Base-by-base conservation (phyloP, 2,888 invertebrate genomes). In the Dioctria linearis region DNA sequence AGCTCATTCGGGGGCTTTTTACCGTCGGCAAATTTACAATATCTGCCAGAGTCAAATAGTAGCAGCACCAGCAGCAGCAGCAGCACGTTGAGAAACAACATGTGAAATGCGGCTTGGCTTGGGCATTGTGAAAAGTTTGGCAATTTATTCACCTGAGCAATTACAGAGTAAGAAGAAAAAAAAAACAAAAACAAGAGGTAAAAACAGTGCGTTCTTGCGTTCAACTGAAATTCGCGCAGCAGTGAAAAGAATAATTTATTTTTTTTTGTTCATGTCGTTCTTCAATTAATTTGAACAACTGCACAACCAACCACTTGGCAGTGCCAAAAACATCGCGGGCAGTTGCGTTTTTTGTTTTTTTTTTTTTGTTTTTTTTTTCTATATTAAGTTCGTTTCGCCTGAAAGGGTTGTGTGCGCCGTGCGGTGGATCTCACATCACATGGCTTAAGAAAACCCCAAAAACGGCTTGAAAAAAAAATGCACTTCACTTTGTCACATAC, bases 131-230 rank as follows among this genome's bases (percentile, higher is more conserved):
- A 71, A 59, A 59, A 54, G 25, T 75, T 75, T 46, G 59, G 75
- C 61, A 75, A 59, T 75, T 75, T 75, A 75, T 75, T 61, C 75
- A 75, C 75, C 75, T 75, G 75, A 61, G 59, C 57, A 59, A 59
- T 75, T 57, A 57, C 25, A 73, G 3, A 11, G 6, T 3, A 61
- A 75, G n/a, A 75, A 42, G 25, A 46, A 59, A 61, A 13, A 59
- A 73, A 59, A 59, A 71, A 71, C 49, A 25, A 25, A 43, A 25
- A 25, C 25, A 25, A 25, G 25, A 25, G 25, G 25, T 25, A 25
- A 25, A 25, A 25, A 25, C 25, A 25, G 25, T 25, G 25, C 25
- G 25, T 54, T 8, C 54, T 46, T 37, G 51, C 39, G 54, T 25
- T 67, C 54, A 37, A 40, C 37, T 9, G 8, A 51, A 51, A 71